Percentiles rank a stretch among this genome's conserved stretches.
Conservation (phyloP, 2,888 invertebrate species). For the Meteorus colon region DNA sequence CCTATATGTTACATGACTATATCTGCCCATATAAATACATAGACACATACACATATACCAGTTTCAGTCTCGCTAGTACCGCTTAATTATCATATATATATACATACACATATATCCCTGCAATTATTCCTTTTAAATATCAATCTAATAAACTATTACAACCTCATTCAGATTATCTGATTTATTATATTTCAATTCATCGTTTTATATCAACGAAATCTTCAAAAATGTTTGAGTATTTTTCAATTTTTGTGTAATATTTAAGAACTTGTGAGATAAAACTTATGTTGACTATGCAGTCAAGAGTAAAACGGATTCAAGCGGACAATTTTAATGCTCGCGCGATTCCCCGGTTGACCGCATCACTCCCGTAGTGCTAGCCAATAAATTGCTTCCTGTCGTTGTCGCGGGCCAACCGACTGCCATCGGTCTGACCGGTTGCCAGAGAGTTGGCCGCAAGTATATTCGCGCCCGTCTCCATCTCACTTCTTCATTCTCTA, state of each 20-base stretch:
- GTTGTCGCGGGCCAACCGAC: conserved; percentile 59
- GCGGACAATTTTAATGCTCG: conserved; percentile 55
- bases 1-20: conserved; percentile 24
- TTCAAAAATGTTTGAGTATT: not conserved
- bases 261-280: conserved; percentile 3
- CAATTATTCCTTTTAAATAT: too few relatives aligned
- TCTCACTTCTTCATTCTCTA: conserved; percentile 23
- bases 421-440: conserved; percentile 52
- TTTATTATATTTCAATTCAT: not conserved
- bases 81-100: not conserved
- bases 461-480: conserved; percentile 30
- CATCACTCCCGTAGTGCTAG: conserved; percentile 58
- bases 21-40: not conserved
- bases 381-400: conserved; percentile 66
- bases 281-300: too few relatives aligned
- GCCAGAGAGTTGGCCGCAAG: conserved; percentile 39
- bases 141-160: too few relatives aligned
- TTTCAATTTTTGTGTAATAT: not conserved
- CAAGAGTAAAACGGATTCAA: not conserved
- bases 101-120: too few relatives aligned
- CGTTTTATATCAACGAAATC: too few relatives aligned
- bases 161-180: not conserved
- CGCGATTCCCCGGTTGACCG: conserved; percentile 55
- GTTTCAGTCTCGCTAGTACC: conserved; percentile 30
- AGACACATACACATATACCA: conserved; percentile 22